These are phyloP conservation scores for Hypsopygia costalis DNA, from an alignment of 2,888 invertebrate genomes.

Conservation along the genomic window DNA sequence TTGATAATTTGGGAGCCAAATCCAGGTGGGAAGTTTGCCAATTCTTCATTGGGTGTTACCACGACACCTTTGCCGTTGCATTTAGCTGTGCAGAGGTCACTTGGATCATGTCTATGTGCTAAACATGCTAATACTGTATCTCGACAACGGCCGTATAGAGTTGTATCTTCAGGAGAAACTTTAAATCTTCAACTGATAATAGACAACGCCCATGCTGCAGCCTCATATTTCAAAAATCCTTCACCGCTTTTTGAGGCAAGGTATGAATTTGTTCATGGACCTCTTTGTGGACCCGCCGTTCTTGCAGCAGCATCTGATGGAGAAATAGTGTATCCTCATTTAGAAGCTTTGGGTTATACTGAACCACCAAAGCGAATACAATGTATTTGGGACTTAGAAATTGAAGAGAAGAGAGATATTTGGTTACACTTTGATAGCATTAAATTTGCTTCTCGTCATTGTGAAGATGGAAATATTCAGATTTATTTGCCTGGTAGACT, in stretches of 20 bases:
- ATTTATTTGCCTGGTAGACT: conserved; percentile 87
- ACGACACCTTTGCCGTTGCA: conserved; percentile 79
- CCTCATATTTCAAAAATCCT: conserved; percentile 93
- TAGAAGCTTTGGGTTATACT: conserved; percentile 87
- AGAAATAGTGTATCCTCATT: conserved; percentile 92
- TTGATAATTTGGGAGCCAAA: conserved; percentile 89
- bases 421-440: conserved; percentile 94
- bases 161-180: conserved; percentile 90
- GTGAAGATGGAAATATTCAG: conserved; percentile 92
- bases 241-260: conserved; percentile 91
- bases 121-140: conserved; percentile 80
- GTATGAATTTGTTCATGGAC: conserved; percentile 94
- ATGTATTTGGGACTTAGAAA: conserved; percentile 91
- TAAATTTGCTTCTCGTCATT: conserved; percentile 90
- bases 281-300: conserved; percentile 91
- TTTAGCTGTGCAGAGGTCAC: conserved; percentile 83
- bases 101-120: conserved; percentile 88
- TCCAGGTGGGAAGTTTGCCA: conserved; percentile 48
- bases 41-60: conserved; percentile 50
- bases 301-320: conserved; percentile 90
- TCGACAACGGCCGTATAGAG: conserved; percentile 81
- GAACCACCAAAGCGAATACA: conserved; percentile 85
- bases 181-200: conserved; percentile 90
- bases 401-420: conserved; percentile 90
- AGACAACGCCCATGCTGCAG: conserved; percentile 91